Evolutionary conservation across 2,113 vertebrate species (phyloP), one percentile per base, ranked within the genome.

Genomic region (Acanthisitta chloris): DNA sequence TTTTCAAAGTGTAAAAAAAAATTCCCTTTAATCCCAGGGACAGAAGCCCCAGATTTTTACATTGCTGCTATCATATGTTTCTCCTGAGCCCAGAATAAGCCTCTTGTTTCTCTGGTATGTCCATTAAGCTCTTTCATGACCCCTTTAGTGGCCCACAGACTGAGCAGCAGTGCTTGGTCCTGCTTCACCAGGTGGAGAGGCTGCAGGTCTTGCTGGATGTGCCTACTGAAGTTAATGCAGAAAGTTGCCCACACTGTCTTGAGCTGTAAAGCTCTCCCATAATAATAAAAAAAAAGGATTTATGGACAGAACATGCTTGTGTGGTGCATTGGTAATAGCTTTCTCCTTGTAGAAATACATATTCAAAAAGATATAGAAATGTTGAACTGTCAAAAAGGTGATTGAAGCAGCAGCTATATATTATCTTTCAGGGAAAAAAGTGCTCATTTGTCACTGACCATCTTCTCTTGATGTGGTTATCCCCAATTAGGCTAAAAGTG

Each of bases 401-500:
- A 96, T 77, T 91, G 92, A 91, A 89, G 81, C 21, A 92, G 73
- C 34, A 95, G 65, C 83, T 89, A 96, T 51, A 45, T 94, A 95
- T 89, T 95, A 94, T 91, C 92, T 94, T 89, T 87, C 67, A 58
- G 72, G 23, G 62, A 7, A 93, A 88, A 83, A 88, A 78, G 79
- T 55, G 28, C 10, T 91, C 26, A 85, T 95, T 94, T 96, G 83
- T 91, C 91, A 77, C 57, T 54, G 81, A 77, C 86, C 62, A 62
- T 94, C 81, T 92, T 93, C 59, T 71, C 29, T 83, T 90, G 72
- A 81, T 70, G 62, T 62, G 58, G 90, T 94, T 96, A 95, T 94
- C 90, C 82, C 85, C 76, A 96, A 52, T 95, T 94, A 95, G 61
- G 48, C 80, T 95, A 92, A 85, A 94, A 95, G 86, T 89, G 86